These are phyloP conservation scores for Xanthorhoe spadicearia DNA, from an alignment of 2,888 invertebrate species.

Conservation along the genomic window DNA sequence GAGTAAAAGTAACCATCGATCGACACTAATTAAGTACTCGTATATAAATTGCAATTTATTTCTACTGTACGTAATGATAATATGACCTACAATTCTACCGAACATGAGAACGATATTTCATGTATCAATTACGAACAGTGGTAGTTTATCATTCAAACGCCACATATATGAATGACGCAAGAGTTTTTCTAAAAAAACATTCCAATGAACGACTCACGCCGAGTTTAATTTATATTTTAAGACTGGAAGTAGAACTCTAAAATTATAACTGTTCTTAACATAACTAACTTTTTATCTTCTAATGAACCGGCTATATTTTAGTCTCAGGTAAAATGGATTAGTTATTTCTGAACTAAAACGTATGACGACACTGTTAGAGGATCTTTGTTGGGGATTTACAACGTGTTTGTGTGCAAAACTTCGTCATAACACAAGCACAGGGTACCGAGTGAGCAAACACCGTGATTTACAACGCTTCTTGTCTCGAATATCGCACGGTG, in stretches of 20 bases:
- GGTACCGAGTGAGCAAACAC: conserved; percentile 30
- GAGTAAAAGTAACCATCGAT: not conserved
- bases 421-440: conserved; percentile 41
- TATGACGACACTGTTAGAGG: not conserved
- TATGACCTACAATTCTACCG: not conserved
- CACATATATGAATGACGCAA: not conserved
- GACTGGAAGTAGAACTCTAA: not conserved
- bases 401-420: conserved; percentile 32
- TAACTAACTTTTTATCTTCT: not conserved
- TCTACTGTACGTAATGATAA: not conserved
- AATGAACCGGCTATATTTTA: not conserved
- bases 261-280: too few species aligned
- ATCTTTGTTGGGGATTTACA: conserved; percentile 9
- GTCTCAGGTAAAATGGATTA: not conserved
- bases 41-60: not conserved
- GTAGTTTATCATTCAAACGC: not conserved
- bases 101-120: not conserved
- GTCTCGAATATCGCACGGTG: conserved; percentile 30
- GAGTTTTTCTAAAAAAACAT: not conserved
- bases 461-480: conserved; percentile 40
- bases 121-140: not conserved
- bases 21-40: not conserved
- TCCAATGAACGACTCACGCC: not conserved
- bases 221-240: not conserved
- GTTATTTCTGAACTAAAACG: not conserved